Evolutionary conservation across 2,113 vertebrate genomes (phyloP).

Genomic region (Colaptes auratus): DNA sequence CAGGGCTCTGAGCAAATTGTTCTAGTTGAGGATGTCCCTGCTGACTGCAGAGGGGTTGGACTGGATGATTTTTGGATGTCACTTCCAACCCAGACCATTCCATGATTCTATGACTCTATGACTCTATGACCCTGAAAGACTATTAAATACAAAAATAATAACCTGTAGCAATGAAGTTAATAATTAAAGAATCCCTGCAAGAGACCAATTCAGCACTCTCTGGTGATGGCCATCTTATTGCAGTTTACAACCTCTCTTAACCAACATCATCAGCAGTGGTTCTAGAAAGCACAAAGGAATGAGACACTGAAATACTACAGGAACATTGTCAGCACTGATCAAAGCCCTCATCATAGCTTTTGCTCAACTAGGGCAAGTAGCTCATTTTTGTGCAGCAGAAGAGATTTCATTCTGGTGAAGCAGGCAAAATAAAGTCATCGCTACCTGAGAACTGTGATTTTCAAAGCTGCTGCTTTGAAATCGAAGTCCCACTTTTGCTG

Average conservation of each 20-base stretch:
- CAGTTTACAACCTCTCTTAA: slow-evolving; percentile 26
- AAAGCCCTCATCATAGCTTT: slow-evolving; percentile 38
- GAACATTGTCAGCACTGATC: slow-evolving; percentile 44
- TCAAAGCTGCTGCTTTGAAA: slow-evolving; percentile 50
- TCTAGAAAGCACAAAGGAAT: slow-evolving; percentile 56
- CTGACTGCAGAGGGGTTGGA: no score
- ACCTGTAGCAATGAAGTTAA: slow-evolving; percentile 2
- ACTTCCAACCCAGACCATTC: no score
- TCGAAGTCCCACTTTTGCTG: slow-evolving; percentile 6
- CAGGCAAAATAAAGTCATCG: background rate
- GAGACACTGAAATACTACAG: slow-evolving; percentile 41
- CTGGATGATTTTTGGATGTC: no score
- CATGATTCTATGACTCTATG: background rate
- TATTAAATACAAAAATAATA: background rate
- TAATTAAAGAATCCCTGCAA: slow-evolving; percentile 38
- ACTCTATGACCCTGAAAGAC: background rate
- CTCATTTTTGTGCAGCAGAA: background rate
- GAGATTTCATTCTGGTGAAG: background rate
- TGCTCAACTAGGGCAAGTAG: slow-evolving; percentile 45
- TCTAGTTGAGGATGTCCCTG: no score
- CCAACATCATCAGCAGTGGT: background rate
- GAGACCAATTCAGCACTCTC: background rate
- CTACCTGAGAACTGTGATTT: slow-evolving; percentile 21
- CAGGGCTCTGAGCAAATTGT: no score
- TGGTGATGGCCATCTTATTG: background rate